Conservation (phyloP, 2,113 vertebrate species). For the Protobothrops flavoviridis region DNA sequence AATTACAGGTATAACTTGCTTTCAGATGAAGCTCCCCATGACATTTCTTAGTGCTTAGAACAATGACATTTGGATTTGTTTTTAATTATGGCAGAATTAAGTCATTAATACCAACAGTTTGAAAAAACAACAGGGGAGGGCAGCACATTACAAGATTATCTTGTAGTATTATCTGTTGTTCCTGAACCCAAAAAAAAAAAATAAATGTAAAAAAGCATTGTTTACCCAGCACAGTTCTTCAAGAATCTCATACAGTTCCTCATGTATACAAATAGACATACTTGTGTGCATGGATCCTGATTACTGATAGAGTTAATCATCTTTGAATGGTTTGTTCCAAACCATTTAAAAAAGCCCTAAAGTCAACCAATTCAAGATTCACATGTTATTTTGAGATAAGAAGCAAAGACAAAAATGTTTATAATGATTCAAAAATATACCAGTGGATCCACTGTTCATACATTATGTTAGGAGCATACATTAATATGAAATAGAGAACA, state of each 20-base stretch:
- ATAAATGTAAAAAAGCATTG: neutral
- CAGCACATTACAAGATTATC: constrained; percentile 20
- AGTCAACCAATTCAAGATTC: neutral
- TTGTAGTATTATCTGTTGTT: neutral
- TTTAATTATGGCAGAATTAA: neutral
- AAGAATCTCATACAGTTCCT: neutral
- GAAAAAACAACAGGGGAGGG: fast-evolving
- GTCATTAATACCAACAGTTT: neutral
- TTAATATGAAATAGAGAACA: neutral
- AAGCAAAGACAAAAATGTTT: constrained; percentile 3
- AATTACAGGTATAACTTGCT: neutral
- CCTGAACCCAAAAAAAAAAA: neutral
- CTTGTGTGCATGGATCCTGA: neutral
- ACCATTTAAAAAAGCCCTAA: neutral
- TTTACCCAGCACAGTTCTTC: neutral
- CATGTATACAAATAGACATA: neutral
- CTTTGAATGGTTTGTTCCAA: neutral
- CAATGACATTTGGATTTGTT: neutral
- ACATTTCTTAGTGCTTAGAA: neutral
- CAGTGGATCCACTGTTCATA: neutral
- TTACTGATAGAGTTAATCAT: neutral
- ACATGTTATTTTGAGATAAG: neutral
- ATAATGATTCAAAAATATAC: neutral
- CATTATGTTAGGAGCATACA: neutral
- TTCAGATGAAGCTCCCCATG: neutral